Percentiles rank a stretch among this genome's conserved stretches.
These are phyloP conservation scores for Phylloscopus whistleri DNA, from an alignment of 2,113 vertebrate genomes.

Conservation along the genomic window DNA sequence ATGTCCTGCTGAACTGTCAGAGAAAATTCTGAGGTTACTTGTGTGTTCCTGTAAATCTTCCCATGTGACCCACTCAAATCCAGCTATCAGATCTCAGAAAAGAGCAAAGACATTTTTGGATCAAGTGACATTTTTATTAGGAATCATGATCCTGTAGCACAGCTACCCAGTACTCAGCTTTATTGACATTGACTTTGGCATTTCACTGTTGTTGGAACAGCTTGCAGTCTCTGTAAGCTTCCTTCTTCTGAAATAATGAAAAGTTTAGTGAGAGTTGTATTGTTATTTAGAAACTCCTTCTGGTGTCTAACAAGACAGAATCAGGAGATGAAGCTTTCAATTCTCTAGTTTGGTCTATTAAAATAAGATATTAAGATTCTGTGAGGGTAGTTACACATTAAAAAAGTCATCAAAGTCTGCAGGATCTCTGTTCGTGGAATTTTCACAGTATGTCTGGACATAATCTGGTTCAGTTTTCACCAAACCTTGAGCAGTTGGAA, in stretches of 20 bases:
- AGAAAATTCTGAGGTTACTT: not conserved
- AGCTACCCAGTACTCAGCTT: not conserved
- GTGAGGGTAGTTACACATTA: not conserved
- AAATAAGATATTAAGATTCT: not conserved
- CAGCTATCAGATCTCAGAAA: not conserved
- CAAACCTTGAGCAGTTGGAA: not conserved
- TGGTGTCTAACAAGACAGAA: not conserved
- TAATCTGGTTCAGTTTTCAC: not conserved
- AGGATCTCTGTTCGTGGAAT: not conserved
- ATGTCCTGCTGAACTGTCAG: not conserved
- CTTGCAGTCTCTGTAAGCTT: not conserved
- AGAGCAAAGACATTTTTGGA: not conserved
- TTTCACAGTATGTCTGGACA: not conserved
- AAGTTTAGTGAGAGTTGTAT: not conserved
- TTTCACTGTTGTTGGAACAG: not conserved
- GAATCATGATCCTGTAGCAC: not conserved
- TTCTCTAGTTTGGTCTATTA: not conserved
- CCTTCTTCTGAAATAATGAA: not conserved
- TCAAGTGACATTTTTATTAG: not conserved
- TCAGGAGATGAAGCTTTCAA: not conserved
- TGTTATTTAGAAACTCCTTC: not conserved
- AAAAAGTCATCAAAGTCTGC: not conserved
- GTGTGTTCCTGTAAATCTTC: not conserved
- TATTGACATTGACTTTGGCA: not conserved
- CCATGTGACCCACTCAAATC: not conserved